Conservation (phyloP, 2,888 invertebrate genomes). For the Pseudococcus viburni region DNA sequence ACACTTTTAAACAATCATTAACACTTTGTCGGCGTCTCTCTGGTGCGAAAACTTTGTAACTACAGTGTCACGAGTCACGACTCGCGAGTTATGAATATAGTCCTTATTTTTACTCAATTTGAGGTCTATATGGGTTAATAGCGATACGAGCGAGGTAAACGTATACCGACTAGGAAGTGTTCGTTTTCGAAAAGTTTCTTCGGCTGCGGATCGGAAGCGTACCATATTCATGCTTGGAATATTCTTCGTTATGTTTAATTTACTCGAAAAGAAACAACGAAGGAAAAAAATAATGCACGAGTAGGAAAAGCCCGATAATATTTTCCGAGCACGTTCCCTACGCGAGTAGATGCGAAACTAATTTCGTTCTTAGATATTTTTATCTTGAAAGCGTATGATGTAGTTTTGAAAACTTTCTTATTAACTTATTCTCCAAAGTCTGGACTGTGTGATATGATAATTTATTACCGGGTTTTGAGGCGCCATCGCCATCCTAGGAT, state of each 20-base stretch:
- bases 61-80: constrained; percentile 3
- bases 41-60: background rate
- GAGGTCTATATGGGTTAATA: background rate
- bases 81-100: background rate
- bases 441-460: constrained; percentile 13
- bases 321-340: constrained; percentile 22
- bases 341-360: constrained; percentile 40
- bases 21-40: background rate
- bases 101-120: constrained; percentile 19
- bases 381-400: background rate
- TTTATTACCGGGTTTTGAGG: background rate
- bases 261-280: constrained; percentile 5
- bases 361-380: constrained; percentile 21
- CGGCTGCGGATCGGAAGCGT: background rate
- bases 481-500: background rate
- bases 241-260: constrained; percentile 5
- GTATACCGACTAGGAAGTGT: background rate
- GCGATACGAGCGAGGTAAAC: background rate
- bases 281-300: background rate
- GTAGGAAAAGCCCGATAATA: constrained; percentile 8
- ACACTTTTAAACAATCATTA: constrained; percentile 14
- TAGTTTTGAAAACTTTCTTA: constrained; percentile 25
- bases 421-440: constrained; percentile 5
- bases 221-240: constrained; percentile 16
- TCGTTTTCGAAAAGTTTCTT: background rate